A percentile compares a stretch with the other conserved stretches of the same genome.
phyloP scores from a whole-genome alignment of 2,797 vertebrate genomes.

The Amphiprion clarkii region DNA sequence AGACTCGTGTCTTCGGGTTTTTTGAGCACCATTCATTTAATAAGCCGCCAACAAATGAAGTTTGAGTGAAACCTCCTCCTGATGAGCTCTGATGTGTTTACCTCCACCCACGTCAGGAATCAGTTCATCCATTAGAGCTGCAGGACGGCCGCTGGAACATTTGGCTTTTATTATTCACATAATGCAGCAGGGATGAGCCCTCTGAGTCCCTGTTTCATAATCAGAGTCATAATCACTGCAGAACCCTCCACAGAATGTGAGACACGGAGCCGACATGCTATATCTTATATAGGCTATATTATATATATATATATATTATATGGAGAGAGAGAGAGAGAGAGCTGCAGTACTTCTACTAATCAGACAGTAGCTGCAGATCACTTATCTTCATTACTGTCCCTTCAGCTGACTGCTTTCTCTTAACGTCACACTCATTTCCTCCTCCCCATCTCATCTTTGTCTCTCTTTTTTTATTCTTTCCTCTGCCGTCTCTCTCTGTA shows the following conservation, averaged over 20 bases:
- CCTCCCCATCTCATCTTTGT: constrained; percentile 35
- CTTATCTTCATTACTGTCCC: constrained; percentile 72
- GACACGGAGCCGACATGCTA: constrained; percentile 34
- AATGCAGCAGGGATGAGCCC: constrained; percentile 55
- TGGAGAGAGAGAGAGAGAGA: too few species aligned
- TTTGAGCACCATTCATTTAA: constrained; percentile 37
- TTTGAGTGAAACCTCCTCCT: constrained; percentile 30
- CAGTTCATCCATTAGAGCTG: constrained; percentile 56
- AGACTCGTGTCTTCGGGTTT: constrained; percentile 11
- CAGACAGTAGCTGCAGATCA: constrained; percentile 6
- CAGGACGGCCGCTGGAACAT: constrained; percentile 34
- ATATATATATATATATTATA: too few species aligned
- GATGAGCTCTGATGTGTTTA: constrained; percentile 38
- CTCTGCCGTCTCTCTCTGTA: constrained; percentile 32
- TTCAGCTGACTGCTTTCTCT: constrained; percentile 38
- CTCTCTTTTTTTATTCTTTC: constrained; percentile 7
- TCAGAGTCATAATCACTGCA: constrained; percentile 53
- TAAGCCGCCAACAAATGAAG: constrained; percentile 47
- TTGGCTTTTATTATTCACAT: constrained; percentile 64
- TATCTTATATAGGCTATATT: background rate
- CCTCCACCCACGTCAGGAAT: constrained; percentile 54
- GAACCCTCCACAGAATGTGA: constrained; percentile 51
- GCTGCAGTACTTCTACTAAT: background rate
- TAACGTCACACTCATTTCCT: constrained; percentile 57
- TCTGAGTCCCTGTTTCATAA: constrained; percentile 68